A percentile compares a stretch with the other conserved stretches of the same genome.
These are phyloP conservation scores for Darevskia mixta DNA, from an alignment of 2,797 vertebrate genomes.

Conservation along the genomic window DNA sequence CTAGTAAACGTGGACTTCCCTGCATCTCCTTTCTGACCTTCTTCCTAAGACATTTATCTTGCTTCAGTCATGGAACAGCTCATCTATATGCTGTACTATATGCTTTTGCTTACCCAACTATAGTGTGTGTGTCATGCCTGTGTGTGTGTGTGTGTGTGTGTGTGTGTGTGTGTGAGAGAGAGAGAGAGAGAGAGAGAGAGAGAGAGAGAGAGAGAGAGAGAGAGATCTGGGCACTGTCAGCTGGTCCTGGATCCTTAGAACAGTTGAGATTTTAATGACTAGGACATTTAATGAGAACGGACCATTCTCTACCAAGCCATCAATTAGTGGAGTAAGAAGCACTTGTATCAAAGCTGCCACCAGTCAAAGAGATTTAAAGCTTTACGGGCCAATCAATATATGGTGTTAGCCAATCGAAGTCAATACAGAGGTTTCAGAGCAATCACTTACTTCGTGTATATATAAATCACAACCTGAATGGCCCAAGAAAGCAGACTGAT, in stretches of 20 bases:
- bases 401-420: background rate
- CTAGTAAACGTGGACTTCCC: background rate
- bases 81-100: background rate
- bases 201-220: too few relatives aligned
- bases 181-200: too few relatives aligned
- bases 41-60: background rate
- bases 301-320: background rate
- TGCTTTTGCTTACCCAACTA: background rate
- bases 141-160: too few relatives aligned
- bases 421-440: constrained; percentile 29
- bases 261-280: background rate
- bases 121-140: background rate
- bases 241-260: background rate
- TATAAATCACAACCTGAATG: constrained; percentile 29
- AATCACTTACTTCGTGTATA: background rate
- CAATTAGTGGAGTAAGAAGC: background rate
- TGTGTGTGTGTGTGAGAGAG: background rate
- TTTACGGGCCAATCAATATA: background rate
- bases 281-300: background rate
- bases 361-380: constrained; percentile 12
- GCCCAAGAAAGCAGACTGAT: background rate
- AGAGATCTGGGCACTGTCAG: background rate
- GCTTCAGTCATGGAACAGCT: background rate
- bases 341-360: background rate
- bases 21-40: background rate